Percentiles rank a stretch among this genome's conserved stretches.
Conservation (phyloP, 2,888 invertebrate genomes). For the Argyra leucocephala region DNA sequence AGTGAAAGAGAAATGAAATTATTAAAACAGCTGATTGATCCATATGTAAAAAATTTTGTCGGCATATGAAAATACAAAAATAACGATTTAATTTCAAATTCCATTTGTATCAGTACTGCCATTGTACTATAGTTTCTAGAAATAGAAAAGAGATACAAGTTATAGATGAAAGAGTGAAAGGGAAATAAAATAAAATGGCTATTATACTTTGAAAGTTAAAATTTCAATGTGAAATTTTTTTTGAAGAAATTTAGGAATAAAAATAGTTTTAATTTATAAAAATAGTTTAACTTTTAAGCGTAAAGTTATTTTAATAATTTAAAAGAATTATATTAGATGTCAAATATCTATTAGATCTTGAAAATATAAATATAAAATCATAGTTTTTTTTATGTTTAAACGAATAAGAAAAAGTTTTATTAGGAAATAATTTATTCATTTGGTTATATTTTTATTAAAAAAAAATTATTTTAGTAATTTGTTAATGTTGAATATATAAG, state of each 20-base stretch:
- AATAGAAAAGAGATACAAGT: background rate
- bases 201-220: background rate
- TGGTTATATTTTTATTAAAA: too few relatives aligned
- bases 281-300: background rate
- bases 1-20: background rate
- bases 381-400: background rate
- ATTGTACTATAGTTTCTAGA: background rate
- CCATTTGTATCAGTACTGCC: conserved; percentile 2
- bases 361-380: background rate
- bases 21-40: background rate
- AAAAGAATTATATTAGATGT: background rate
- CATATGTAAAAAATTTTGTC: background rate
- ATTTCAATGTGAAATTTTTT: background rate
- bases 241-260: background rate
- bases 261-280: background rate
- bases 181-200: background rate
- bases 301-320: background rate
- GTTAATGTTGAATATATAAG: too few relatives aligned
- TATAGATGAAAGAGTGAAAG: background rate
- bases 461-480: too few relatives aligned
- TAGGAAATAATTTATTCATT: too few relatives aligned
- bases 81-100: conserved; percentile 6
- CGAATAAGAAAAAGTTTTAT: too few relatives aligned
- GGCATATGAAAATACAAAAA: background rate
- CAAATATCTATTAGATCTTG: background rate